These are phyloP conservation scores for Halichoerus grypus DNA, from an alignment of 2,113 vertebrate genomes.

Conservation along the genomic window DNA sequence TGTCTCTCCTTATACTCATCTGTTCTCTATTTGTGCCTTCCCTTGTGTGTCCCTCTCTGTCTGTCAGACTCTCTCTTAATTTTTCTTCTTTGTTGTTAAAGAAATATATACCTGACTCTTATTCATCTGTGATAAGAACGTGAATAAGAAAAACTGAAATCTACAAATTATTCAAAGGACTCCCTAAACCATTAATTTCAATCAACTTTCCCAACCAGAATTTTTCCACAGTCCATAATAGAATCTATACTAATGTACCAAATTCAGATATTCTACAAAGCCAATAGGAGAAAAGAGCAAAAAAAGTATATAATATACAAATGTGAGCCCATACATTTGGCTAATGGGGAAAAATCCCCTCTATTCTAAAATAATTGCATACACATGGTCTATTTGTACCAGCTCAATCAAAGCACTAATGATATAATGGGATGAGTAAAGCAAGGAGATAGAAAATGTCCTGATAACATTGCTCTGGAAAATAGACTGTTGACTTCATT, in stretches of 20 bases:
- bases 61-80: background rate
- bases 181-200: constrained; percentile 19
- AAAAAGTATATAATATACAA: background rate
- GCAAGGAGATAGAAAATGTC: background rate
- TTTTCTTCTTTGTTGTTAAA: background rate
- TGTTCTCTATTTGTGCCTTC: background rate
- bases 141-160: background rate
- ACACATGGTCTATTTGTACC: background rate
- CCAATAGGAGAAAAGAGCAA: background rate
- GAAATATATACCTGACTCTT: background rate
- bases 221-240: constrained; percentile 24
- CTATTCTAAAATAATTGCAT: background rate
- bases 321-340: background rate
- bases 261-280: background rate
- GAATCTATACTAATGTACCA: background rate
- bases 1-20: background rate
- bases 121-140: background rate
- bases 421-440: background rate
- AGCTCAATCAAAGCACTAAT: background rate
- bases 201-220: constrained; percentile 24
- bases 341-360: background rate
- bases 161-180: constrained; percentile 17
- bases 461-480: background rate
- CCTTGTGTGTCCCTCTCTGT: background rate
- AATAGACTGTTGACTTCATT: background rate